These are phyloP conservation scores for Leguminivora glycinivorella DNA, from an alignment of 1,140 invertebrate genomes.

Conservation along the genomic window DNA sequence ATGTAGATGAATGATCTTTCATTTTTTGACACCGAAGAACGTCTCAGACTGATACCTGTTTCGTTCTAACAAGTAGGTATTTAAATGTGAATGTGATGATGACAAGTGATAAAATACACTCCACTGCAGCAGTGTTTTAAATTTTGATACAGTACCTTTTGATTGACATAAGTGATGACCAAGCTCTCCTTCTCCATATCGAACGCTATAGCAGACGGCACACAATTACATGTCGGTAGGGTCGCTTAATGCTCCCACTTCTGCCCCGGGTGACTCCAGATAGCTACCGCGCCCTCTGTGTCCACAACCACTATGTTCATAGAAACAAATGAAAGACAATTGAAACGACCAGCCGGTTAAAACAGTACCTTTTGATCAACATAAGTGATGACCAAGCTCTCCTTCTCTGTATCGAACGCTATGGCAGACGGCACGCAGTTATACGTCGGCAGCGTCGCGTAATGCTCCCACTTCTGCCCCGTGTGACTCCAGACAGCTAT, in stretches of 20 bases:
- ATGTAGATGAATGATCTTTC: no score
- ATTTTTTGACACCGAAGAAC: no score
- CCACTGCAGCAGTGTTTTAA: no score
- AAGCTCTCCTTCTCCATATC: slow-evolving; percentile 79
- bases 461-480: slow-evolving; percentile 71
- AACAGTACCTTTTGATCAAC: slow-evolving; percentile 84
- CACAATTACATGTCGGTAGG: slow-evolving; percentile 82
- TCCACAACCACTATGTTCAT: slow-evolving; percentile 83
- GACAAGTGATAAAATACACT: no score
- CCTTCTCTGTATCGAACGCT: slow-evolving; percentile 79
- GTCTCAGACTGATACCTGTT: no score
- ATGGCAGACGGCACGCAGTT: slow-evolving; percentile 83
- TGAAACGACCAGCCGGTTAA: no score
- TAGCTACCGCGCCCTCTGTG: slow-evolving; percentile 79
- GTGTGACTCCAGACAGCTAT: slow-evolving; percentile 81
- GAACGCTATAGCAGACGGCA: slow-evolving; percentile 83
- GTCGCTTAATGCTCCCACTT: slow-evolving; percentile 76
- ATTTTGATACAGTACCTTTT: slow-evolving; percentile 84
- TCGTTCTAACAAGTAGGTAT: no score
- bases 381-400: slow-evolving; percentile 83
- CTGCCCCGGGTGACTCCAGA: slow-evolving; percentile 77
- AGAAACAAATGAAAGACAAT: no score
- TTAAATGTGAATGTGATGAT: no score
- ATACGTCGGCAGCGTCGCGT: slow-evolving; percentile 83
- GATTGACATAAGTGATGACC: slow-evolving; percentile 85